Conservation (phyloP, 2,888 invertebrate species). For the Trichopoda pennipes region DNA sequence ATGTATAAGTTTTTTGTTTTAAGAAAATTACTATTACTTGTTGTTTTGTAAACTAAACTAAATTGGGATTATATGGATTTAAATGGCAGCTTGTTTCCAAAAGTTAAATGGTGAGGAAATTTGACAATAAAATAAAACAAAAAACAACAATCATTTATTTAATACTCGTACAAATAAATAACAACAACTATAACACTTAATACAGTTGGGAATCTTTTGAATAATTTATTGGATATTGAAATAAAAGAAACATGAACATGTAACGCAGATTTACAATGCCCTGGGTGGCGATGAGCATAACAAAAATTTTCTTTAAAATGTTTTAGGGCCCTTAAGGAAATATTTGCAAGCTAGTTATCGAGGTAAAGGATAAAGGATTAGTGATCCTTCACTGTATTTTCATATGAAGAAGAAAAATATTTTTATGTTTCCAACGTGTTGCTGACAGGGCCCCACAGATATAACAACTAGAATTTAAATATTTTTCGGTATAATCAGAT, state of each 20-base stretch:
- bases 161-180: conserved; percentile 46
- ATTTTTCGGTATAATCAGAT: too few relatives aligned
- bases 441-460: too few relatives aligned
- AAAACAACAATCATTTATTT: conserved; percentile 54
- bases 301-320: too few relatives aligned
- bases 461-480: too few relatives aligned
- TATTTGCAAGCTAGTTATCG: too few relatives aligned
- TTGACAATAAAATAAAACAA: conserved; percentile 61
- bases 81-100: conserved; percentile 59
- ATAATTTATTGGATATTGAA: conserved; percentile 24
- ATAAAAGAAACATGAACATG: background rate
- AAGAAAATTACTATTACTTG: conserved; percentile 55
- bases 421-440: too few relatives aligned
- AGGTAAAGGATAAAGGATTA: too few relatives aligned
- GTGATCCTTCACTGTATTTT: too few relatives aligned
- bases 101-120: conserved; percentile 66
- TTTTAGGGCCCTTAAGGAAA: too few relatives aligned
- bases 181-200: conserved; percentile 17
- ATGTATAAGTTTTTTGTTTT: conserved; percentile 1
- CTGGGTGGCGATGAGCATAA: too few relatives aligned
- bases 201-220: conserved; percentile 15
- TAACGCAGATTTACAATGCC: background rate
- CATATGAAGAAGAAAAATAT: too few relatives aligned
- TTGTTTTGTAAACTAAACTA: conserved; percentile 52
- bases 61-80: conserved; percentile 62